phyloP scores from a whole-genome alignment of 2,113 vertebrate species.

The Eupsittula cactorum region DNA sequence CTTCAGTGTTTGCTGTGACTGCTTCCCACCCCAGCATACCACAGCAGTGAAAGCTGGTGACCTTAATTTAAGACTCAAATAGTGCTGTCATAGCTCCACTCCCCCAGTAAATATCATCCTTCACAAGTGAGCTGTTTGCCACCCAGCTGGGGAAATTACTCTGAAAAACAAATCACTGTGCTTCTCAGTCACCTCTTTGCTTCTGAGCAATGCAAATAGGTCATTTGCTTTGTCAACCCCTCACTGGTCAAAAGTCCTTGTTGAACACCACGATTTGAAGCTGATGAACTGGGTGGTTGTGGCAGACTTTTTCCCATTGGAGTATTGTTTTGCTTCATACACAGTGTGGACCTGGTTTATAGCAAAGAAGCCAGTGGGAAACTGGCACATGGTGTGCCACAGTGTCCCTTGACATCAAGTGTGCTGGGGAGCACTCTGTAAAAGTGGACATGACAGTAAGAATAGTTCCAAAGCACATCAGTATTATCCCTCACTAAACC shows the following conservation, averaged over 20 bases:
- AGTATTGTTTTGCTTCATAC: neutral
- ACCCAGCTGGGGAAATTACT: neutral
- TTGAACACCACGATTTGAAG: neutral
- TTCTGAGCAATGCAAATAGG: neutral
- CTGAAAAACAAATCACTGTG: neutral
- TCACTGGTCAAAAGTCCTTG: neutral
- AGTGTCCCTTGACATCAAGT: accelerated
- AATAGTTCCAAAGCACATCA: neutral
- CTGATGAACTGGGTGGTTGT: neutral
- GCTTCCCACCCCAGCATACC: neutral
- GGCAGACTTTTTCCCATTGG: neutral
- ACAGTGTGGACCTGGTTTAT: neutral
- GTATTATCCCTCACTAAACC: neutral
- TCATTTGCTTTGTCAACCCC: neutral
- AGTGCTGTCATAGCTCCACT: neutral
- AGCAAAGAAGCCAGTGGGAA: neutral
- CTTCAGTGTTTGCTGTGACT: accelerated
- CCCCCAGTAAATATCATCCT: too few species aligned
- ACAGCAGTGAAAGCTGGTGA: neutral
- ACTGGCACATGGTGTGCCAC: accelerated
- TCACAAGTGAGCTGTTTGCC: neutral
- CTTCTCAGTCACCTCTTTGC: neutral
- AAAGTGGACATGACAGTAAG: neutral
- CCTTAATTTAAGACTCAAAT: neutral
- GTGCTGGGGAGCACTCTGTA: neutral